phyloP scores from a whole-genome alignment of 2,113 vertebrate species.

The Pygoscelis adeliae region DNA sequence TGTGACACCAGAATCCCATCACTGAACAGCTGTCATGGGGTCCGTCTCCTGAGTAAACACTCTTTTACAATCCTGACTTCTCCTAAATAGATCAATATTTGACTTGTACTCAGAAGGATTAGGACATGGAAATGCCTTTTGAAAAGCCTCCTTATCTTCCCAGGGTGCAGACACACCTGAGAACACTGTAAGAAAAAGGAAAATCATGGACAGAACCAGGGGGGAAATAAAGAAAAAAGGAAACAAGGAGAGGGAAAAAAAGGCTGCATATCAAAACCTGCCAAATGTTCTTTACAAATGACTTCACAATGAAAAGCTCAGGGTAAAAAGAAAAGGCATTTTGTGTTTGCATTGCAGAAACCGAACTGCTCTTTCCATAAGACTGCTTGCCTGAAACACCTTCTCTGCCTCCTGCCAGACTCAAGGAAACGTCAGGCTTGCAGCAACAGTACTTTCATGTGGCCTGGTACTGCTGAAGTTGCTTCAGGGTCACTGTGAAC shows the following conservation, averaged over 20 bases:
- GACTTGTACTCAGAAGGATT: constrained; percentile 65
- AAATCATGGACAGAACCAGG: not conserved
- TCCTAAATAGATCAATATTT: constrained; percentile 73
- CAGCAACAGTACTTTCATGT: not conserved
- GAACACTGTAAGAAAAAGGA: constrained; percentile 48
- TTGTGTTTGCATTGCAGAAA: constrained; percentile 1
- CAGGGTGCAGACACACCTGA: constrained; percentile 59
- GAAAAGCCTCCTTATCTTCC: constrained; percentile 51
- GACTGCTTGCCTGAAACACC: not conserved
- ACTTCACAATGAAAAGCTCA: not conserved
- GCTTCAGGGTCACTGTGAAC: not conserved
- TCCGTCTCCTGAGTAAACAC: constrained; percentile 64
- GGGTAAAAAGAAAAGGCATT: not conserved
- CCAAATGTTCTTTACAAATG: not conserved
- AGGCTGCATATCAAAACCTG: not conserved
- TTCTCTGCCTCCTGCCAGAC: not conserved
- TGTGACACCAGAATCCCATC: constrained; percentile 74
- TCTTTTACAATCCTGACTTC: constrained; percentile 47
- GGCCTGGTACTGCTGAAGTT: not conserved
- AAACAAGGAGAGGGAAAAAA: not conserved
- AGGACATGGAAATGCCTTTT: constrained; percentile 66
- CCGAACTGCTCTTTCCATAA: not conserved
- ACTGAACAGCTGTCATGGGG: constrained; percentile 74
- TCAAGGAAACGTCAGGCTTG: constrained; percentile 45
- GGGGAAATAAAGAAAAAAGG: not conserved